These are phyloP conservation scores for Trachymyrmex cornetzi DNA, from an alignment of 1,140 invertebrate species.

Conservation along the genomic window DNA sequence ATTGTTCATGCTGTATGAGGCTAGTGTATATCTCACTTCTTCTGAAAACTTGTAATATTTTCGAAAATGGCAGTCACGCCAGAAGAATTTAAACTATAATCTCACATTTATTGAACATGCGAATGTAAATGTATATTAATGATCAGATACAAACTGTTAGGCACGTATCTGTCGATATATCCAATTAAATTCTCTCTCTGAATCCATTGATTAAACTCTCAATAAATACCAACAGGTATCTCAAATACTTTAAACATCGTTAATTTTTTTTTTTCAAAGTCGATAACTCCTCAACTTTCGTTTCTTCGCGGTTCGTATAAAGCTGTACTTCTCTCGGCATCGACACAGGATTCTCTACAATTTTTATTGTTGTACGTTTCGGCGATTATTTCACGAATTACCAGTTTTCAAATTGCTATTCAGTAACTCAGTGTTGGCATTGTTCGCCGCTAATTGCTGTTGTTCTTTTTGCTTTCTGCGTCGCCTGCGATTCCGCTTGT, in stretches of 20 bases:
- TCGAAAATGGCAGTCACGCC: conserved; percentile 27
- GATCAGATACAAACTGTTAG: conserved; percentile 54
- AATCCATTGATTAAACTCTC: conserved; percentile 54
- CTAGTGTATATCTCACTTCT: background rate
- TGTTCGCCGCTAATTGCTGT: conserved; percentile 75
- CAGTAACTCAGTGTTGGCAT: conserved; percentile 81
- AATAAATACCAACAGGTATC: conserved; percentile 56
- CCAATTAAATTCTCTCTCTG: conserved; percentile 48
- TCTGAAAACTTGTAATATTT: conserved; percentile 31
- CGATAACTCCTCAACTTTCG: conserved; percentile 14
- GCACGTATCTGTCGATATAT: conserved; percentile 50
- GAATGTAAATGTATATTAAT: conserved; percentile 16
- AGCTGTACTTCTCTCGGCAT: conserved; percentile 4
- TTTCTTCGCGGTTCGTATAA: background rate
- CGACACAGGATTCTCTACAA: background rate
- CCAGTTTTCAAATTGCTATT: conserved; percentile 75
- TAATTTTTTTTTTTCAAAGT: conserved; percentile 31
- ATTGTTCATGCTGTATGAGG: background rate
- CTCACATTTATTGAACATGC: conserved; percentile 40
- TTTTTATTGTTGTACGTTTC: background rate
- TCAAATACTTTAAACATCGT: conserved; percentile 23
- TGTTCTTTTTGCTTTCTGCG: conserved; percentile 74
- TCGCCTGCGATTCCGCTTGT: conserved; percentile 80
- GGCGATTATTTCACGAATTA: conserved; percentile 46
- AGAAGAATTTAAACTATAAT: conserved; percentile 16